Conservation (phyloP, 1,140 invertebrate genomes). For the Diplogasteroides magnus region DNA sequence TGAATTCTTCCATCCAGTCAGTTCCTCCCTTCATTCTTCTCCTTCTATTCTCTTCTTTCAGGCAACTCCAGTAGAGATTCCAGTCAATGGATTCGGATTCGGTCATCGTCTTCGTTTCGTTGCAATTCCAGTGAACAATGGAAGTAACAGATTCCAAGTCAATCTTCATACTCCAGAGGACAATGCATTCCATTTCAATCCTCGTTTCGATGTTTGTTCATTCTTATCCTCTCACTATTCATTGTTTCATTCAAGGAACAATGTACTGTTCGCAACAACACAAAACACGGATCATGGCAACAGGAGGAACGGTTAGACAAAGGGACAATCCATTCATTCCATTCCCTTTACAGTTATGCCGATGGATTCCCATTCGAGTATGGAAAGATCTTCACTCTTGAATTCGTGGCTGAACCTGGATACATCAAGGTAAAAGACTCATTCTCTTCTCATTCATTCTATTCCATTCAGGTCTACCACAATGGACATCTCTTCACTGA, state of each 20-base stretch:
- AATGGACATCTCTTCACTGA: slow-evolving; percentile 23
- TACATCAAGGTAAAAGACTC: slow-evolving; percentile 5
- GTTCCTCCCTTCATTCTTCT: background rate
- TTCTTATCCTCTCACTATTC: background rate
- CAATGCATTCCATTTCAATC: slow-evolving; percentile 25
- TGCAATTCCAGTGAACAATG: background rate
- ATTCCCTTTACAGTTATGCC: background rate
- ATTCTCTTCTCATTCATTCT: background rate
- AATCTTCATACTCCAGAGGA: slow-evolving; percentile 20
- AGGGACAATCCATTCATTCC: background rate
- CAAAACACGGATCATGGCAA: slow-evolving; percentile 9
- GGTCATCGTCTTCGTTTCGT: slow-evolving; percentile 12
- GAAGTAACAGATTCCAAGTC: slow-evolving; percentile 6
- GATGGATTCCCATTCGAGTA: slow-evolving; percentile 15
- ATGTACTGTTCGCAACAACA: slow-evolving; percentile 21
- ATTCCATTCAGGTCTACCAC: slow-evolving; percentile 12
- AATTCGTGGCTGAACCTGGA: slow-evolving; percentile 21
- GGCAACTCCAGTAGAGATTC: slow-evolving; percentile 10
- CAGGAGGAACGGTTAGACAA: slow-evolving; percentile 12
- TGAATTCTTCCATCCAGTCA: no score
- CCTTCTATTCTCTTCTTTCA: background rate
- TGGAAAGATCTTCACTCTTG: slow-evolving; percentile 21
- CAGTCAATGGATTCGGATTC: background rate
- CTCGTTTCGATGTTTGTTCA: slow-evolving; percentile 16
- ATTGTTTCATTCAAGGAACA: slow-evolving; percentile 5